Evolutionary conservation across 2,797 vertebrate species (phyloP), one percentile per base, ranked within the genome.

Genomic region (Molossus molossus): DNA sequence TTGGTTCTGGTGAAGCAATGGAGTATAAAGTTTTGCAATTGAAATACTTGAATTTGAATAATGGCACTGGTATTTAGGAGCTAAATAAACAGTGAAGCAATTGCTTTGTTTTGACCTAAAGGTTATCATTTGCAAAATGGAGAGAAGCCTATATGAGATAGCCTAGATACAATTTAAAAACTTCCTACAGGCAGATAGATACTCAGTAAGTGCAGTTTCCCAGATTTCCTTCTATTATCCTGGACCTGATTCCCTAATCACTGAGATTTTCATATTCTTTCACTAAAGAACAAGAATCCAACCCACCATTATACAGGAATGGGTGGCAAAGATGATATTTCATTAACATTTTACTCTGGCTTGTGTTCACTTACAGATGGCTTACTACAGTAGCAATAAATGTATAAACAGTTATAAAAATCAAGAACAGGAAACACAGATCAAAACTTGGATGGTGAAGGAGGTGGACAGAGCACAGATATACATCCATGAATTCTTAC

Each of bases 371-470:
- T 27, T 55, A 62, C 23, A 72, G 53, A 87, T 40, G 53, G 21
- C 62, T 89, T 86, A 91, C 6, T 25, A 37, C 4, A 57, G 18
- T 18, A 27, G 29, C n/a, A 67, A 21, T 65, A 91, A 80, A 83
- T 58, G n/a, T 80, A 95, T 76, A 95, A 83, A 90, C 69, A 72
- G 83, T 90, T 90, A 87, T 90, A 77, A 67, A 94, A 90, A 33
- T 81, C 20, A 58, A 55, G 20, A 64, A 81, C 25, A 60, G 45
- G 18, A 13, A 91, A 91, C 65, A 94, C 21, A 80, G 58, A 87
- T 60, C 17, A 92, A 76, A 40, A 88, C 55, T 58, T 65, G 50
- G n/a, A 87, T 37, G 87, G 37, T 40, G 70, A 40, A 8, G 53
- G 11, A 91, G 9, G 1, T 5, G 18, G 79, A 82, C 0, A 83